Conservation (phyloP, 2,888 invertebrate genomes). For the Griposia aprilina region DNA sequence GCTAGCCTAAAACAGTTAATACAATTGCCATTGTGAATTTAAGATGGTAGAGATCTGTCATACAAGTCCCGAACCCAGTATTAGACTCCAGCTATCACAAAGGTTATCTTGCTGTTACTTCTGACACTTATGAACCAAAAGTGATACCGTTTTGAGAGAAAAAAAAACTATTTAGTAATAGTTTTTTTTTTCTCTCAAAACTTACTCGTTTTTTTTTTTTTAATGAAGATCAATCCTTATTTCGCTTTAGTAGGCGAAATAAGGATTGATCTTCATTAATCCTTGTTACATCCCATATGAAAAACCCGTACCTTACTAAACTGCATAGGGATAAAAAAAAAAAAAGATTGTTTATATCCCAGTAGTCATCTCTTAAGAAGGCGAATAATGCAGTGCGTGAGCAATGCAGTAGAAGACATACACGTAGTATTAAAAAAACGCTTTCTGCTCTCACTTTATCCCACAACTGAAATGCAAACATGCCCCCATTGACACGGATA, state of each 20-base stretch:
- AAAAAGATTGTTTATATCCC: neutral
- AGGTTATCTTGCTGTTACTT: neutral
- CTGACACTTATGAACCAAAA: neutral
- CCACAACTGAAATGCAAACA: slow-evolving; percentile 53
- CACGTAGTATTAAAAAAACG: neutral
- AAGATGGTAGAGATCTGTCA: neutral
- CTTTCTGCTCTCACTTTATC: neutral
- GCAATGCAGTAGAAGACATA: neutral
- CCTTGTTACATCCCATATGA: neutral
- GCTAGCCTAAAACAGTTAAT: neutral
- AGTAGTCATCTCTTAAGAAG: neutral
- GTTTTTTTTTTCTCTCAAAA: no score
- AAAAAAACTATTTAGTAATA: neutral
- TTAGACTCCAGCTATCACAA: neutral
- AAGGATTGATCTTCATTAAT: neutral
- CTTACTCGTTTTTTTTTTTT: no score
- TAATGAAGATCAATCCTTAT: no score
- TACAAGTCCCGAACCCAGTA: neutral
- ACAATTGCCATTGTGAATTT: neutral
- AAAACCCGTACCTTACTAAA: neutral
- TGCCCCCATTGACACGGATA: slow-evolving; percentile 37
- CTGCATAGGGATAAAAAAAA: neutral
- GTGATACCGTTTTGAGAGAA: no score
- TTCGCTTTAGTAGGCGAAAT: no score
- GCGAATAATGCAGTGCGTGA: neutral